A percentile compares a stretch with the other conserved stretches of the same genome.
Evolutionary conservation across 2,113 vertebrate species (phyloP).

Genomic region (Osmerus mordax): DNA sequence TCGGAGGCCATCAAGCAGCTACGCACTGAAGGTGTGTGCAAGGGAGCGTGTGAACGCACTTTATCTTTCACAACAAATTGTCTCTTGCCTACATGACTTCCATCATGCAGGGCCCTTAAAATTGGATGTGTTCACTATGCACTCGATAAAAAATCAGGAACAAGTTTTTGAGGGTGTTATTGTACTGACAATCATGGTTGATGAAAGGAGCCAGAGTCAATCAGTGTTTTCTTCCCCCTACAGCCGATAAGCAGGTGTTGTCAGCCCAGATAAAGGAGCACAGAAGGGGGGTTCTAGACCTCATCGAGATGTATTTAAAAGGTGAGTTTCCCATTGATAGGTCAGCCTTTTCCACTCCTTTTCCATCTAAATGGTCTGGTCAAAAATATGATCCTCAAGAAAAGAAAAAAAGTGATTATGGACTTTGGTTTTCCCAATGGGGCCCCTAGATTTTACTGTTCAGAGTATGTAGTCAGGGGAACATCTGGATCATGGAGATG

Average conservation of each 20-base stretch:
- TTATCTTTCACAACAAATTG: no score
- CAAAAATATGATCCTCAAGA: no score
- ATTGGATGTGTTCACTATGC: no score
- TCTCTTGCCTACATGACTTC: no score
- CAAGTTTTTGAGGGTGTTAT: not conserved
- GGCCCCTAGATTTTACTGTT: no score
- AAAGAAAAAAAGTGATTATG: no score
- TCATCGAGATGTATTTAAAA: constrained; percentile 88
- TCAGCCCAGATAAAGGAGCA: constrained; percentile 89
- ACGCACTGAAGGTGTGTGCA: constrained; percentile 75
- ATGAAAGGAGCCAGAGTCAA: not conserved
- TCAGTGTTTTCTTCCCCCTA: constrained; percentile 16
- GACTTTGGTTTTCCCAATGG: no score
- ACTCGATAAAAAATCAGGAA: not conserved
- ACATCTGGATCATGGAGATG: no score
- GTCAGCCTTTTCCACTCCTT: no score
- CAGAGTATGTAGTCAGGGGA: no score
- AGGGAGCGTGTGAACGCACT: not conserved
- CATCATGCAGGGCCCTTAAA: no score
- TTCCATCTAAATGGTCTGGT: no score
- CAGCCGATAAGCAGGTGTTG: constrained; percentile 80
- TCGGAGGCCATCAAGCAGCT: constrained; percentile 92
- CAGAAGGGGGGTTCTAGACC: constrained; percentile 84
- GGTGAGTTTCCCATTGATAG: constrained; percentile 62
- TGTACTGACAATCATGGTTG: not conserved